phyloP scores from a whole-genome alignment of 2,797 vertebrate genomes.

The Phataginus tetradactyla region DNA sequence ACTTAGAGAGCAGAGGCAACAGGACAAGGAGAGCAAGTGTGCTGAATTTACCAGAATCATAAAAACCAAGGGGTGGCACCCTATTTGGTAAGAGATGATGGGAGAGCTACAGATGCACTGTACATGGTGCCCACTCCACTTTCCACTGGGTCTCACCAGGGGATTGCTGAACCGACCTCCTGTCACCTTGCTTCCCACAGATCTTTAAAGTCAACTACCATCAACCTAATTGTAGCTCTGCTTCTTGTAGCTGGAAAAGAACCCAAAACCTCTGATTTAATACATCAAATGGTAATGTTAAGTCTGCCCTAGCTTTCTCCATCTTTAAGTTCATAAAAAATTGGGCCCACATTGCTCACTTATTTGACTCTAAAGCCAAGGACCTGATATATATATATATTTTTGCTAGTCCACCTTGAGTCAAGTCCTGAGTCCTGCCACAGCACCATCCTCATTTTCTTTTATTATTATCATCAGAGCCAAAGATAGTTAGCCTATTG shows the following conservation, averaged over 20 bases:
- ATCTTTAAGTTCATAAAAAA: background rate
- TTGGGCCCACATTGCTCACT: background rate
- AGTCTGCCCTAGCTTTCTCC: background rate
- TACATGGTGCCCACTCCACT: background rate
- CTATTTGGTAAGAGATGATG: background rate
- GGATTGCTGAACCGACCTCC: background rate
- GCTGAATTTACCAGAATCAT: background rate
- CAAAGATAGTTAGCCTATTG: background rate
- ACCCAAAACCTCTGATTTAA: background rate
- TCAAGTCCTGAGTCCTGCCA: constrained; percentile 5
- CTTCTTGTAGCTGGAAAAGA: background rate
- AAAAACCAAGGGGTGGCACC: background rate
- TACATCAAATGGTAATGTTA: background rate
- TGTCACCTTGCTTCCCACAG: background rate
- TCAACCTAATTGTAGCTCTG: background rate
- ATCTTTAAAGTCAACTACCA: background rate
- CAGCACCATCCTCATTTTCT: background rate
- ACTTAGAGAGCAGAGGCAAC: background rate
- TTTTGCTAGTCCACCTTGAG: background rate
- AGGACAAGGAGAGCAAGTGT: background rate
- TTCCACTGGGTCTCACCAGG: background rate
- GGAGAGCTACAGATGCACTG: background rate
- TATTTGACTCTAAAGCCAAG: constrained; percentile 29
- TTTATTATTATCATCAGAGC: background rate
- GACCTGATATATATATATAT: background rate